A percentile compares a stretch with the other conserved stretches of the same genome.
Evolutionary conservation across 2,888 invertebrate genomes (phyloP).

Genomic region (Dastarcus helophoroides): DNA sequence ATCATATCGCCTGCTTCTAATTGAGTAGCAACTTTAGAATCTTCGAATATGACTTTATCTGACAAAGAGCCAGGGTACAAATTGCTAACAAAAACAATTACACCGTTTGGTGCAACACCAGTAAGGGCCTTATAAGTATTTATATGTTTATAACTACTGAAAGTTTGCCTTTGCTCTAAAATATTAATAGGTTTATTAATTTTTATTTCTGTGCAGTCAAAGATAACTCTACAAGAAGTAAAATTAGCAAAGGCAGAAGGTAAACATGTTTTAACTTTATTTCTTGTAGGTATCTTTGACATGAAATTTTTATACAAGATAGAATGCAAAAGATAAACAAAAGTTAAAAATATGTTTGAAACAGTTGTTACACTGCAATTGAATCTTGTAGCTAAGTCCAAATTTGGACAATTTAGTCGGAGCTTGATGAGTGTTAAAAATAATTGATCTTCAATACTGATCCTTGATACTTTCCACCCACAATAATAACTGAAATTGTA

Average conservation of each 20-base stretch:
- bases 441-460: no score
- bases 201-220: slow-evolving; percentile 10
- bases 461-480: no score
- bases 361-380: no score
- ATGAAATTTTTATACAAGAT: slow-evolving; percentile 9
- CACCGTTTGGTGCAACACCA: slow-evolving; percentile 10
- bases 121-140: slow-evolving; percentile 6
- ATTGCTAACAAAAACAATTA: slow-evolving; percentile 7
- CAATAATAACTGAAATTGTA: no score
- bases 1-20: slow-evolving; percentile 18
- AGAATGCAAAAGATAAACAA: no score
- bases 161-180: slow-evolving; percentile 1
- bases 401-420: no score
- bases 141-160: slow-evolving; percentile 7
- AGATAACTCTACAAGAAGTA: slow-evolving; percentile 8
- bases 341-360: no score
- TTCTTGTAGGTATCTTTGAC: slow-evolving; percentile 7
- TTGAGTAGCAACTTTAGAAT: slow-evolving; percentile 14
- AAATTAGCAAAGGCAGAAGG: slow-evolving; percentile 8
- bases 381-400: no score
- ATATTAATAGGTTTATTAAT: not conserved
- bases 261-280: slow-evolving; percentile 11
- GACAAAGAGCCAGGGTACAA: slow-evolving; percentile 11
- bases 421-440: no score
- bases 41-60: no score